These are phyloP conservation scores for Poecile montanus DNA, from an alignment of 2,797 vertebrate genomes.

Conservation along the genomic window DNA sequence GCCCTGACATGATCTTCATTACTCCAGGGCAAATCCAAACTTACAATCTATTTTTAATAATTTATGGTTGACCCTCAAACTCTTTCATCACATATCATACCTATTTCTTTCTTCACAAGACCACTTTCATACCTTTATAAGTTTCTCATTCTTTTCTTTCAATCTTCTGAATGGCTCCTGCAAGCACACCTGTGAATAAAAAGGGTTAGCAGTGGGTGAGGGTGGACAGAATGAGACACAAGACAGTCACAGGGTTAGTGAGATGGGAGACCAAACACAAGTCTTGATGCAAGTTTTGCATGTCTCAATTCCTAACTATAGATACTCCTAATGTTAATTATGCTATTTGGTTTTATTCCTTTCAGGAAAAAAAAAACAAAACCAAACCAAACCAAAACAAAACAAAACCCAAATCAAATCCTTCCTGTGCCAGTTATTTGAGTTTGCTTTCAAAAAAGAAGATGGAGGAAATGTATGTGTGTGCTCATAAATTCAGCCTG, in stretches of 20 bases:
- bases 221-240: not conserved
- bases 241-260: not conserved
- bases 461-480: not conserved
- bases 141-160: not conserved
- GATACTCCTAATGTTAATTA: not conserved
- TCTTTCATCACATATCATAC: not conserved
- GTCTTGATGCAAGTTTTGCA: not conserved
- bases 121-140: conserved; percentile 7
- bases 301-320: not conserved
- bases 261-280: not conserved
- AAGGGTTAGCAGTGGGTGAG: not conserved
- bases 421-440: not conserved
- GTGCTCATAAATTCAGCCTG: not conserved
- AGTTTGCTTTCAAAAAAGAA: not conserved
- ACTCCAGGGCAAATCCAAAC: not conserved
- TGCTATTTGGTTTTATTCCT: not conserved
- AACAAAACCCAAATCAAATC: not conserved
- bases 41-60: not conserved
- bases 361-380: not conserved
- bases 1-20: not conserved
- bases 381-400: no score
- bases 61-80: not conserved
- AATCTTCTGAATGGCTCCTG: not conserved
- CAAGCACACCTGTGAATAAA: not conserved
- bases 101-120: not conserved